These are phyloP conservation scores for Erythrocercus mccallii DNA, from an alignment of 2,113 vertebrate genomes.

Conservation along the genomic window DNA sequence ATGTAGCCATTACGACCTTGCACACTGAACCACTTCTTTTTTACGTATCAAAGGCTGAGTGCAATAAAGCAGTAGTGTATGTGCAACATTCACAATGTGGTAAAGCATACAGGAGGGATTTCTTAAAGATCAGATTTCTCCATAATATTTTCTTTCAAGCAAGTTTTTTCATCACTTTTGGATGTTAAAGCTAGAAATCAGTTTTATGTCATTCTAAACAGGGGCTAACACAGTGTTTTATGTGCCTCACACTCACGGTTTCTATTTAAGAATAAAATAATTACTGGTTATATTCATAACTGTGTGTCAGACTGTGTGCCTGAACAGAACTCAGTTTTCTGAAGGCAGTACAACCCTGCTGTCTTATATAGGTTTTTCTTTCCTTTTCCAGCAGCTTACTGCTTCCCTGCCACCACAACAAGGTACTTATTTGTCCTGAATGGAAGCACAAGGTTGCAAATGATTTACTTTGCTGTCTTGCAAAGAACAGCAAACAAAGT, in stretches of 20 bases:
- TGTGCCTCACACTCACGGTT: not conserved
- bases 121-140: not conserved
- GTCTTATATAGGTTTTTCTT: not conserved
- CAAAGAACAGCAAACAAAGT: not conserved
- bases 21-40: not conserved
- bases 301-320: not conserved
- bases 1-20: not conserved
- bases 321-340: not conserved
- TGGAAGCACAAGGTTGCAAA: not conserved
- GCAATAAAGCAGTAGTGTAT: not conserved
- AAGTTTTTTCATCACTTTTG: not conserved
- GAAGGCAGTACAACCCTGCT: not conserved
- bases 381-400: not conserved
- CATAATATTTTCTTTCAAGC: not conserved
- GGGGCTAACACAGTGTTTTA: not conserved
- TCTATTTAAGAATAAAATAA: not conserved
- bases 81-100: not conserved
- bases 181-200: not conserved
- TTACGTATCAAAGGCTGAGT: not conserved
- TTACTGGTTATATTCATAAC: not conserved
- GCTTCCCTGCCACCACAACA: not conserved
- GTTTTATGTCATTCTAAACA: not conserved
- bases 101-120: not conserved
- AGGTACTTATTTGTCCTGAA: not conserved
- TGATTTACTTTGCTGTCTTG: not conserved